Percentiles rank a stretch among this genome's conserved stretches.
Evolutionary conservation across 2,113 vertebrate species (phyloP).

Genomic region (Ramphastos sulfuratus): DNA sequence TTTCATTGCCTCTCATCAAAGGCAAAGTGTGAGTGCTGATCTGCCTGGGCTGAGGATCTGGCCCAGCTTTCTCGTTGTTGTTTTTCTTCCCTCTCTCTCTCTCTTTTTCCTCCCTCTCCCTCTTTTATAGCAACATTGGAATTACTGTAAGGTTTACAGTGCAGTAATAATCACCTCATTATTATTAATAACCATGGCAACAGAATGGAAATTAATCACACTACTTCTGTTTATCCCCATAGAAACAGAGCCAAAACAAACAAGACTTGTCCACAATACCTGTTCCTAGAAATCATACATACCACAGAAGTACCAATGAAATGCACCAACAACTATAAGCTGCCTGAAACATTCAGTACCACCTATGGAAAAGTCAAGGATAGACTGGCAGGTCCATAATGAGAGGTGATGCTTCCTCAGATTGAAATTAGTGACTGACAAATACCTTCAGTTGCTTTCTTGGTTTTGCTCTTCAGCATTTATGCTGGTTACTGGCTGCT

Average conservation of each 20-base stretch:
- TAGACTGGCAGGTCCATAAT: not conserved
- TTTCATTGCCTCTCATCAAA: not conserved
- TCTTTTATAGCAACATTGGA: constrained; percentile 26
- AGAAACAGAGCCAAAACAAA: constrained; percentile 70
- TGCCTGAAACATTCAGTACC: not conserved
- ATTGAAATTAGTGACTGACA: not conserved
- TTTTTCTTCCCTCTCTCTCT: not conserved
- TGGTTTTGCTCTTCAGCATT: not conserved
- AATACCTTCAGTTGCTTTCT: not conserved
- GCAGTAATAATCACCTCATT: constrained; percentile 72
- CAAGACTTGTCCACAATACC: constrained; percentile 50
- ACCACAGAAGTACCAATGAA: constrained; percentile 24
- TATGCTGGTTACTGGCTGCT: not conserved
- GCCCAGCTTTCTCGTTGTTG: not conserved
- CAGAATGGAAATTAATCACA: constrained; percentile 73
- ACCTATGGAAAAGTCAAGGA: not conserved
- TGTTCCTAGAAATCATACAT: constrained; percentile 65
- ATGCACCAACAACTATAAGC: not conserved
- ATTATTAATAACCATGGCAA: constrained; percentile 77
- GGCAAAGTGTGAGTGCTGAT: constrained; percentile 37
- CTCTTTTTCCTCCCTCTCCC: not conserved
- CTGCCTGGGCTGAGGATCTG: not conserved
- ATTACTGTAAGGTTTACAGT: constrained; percentile 52
- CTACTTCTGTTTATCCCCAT: constrained; percentile 62
- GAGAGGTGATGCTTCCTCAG: not conserved